These are phyloP conservation scores for Caenorhabditis sp. DNA, from an alignment of 2,888 invertebrate genomes.

Conservation along the genomic window DNA sequence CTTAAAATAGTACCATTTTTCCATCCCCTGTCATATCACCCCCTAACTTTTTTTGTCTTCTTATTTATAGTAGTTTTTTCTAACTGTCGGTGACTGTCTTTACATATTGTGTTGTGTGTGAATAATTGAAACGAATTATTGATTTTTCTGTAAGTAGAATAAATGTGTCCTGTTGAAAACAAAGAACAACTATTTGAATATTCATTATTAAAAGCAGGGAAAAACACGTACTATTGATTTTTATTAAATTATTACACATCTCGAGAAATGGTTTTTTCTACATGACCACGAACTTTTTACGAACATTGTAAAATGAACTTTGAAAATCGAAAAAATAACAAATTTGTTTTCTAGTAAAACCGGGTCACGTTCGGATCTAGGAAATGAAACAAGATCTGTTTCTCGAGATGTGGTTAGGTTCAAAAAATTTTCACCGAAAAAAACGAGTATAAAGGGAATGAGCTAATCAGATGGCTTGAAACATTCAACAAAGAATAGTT, in stretches of 20 bases:
- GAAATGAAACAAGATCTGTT: too few relatives aligned
- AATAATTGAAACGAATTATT: not conserved
- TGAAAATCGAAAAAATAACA: too few relatives aligned
- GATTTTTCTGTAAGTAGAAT: not conserved
- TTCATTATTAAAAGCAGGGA: too few relatives aligned
- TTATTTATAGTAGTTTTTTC: not conserved
- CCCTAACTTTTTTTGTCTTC: not conserved
- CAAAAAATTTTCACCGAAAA: not conserved
- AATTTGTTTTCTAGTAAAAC: too few relatives aligned
- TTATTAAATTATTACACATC: too few relatives aligned
- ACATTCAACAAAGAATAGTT: conserved; percentile 31
- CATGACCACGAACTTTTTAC: too few relatives aligned
- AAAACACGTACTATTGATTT: too few relatives aligned
- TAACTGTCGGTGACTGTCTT: not conserved
- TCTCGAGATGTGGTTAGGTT: too few relatives aligned
- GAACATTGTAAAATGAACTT: too few relatives aligned
- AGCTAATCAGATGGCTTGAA: conserved; percentile 10
- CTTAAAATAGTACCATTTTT: not conserved
- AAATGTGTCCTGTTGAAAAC: not conserved
- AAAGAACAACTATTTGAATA: too few relatives aligned
- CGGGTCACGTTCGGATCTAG: too few relatives aligned
- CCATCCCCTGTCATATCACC: not conserved
- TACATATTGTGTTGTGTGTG: not conserved
- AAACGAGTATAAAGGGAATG: not conserved
- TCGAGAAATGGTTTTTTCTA: too few relatives aligned